phyloP scores from a whole-genome alignment of 2,888 invertebrate species.

The Pristionchus exspectatus region DNA sequence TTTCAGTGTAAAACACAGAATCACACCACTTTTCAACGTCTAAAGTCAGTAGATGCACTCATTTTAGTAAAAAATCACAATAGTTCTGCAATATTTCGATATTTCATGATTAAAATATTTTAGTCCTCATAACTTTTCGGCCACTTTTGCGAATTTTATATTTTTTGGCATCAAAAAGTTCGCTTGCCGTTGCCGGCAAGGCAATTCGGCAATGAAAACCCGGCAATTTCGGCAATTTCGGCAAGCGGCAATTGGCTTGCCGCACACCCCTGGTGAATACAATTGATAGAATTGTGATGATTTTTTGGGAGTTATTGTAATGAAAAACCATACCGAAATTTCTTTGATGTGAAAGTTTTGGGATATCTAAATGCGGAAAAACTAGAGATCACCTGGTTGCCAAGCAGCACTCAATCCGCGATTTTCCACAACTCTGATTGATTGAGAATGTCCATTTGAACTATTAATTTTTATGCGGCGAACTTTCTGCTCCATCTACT shows the following conservation, averaged over 20 bases:
- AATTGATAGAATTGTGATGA: no score
- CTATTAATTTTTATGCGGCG: no score
- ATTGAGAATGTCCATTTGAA: no score
- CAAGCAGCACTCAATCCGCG: no score
- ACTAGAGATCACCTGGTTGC: no score
- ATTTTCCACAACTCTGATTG: no score
- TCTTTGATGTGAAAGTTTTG: no score
- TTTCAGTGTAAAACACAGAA: not conserved
- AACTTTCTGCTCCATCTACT: no score
- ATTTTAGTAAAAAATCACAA: not conserved
- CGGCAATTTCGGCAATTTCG: not conserved
- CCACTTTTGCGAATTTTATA: not conserved
- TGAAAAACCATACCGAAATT: no score
- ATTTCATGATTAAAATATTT: not conserved
- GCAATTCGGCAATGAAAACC: no score
- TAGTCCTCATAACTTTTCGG: not conserved
- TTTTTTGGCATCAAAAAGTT: not conserved
- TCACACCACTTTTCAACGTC: not conserved
- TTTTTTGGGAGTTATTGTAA: no score
- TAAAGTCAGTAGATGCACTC: not conserved
- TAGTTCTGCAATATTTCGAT: not conserved
- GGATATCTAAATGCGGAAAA: no score
- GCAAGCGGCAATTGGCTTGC: not conserved
- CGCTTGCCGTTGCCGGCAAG: not conserved
- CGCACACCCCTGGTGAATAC: not conserved